A percentile compares a stretch with the other conserved stretches of the same genome.
Evolutionary conservation across 2,797 vertebrate genomes (phyloP).

Genomic region (Lagorchestes hirsutus): DNA sequence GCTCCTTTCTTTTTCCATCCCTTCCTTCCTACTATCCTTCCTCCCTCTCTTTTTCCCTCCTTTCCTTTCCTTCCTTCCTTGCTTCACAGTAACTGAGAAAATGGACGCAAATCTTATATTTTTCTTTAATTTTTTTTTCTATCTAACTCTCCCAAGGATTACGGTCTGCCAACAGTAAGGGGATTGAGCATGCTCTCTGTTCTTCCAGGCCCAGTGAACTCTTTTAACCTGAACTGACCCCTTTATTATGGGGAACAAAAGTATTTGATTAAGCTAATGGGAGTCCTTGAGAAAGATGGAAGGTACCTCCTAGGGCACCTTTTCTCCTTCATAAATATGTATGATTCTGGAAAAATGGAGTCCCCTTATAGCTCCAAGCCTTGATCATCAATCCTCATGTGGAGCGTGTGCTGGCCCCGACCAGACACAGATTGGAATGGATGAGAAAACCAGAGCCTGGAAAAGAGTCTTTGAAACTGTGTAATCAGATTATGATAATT

Average conservation of each 20-base stretch:
- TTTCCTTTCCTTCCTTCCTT: neutral
- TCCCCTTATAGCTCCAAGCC: constrained; percentile 40
- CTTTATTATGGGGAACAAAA: neutral
- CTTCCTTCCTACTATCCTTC: no score
- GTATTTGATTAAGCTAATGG: neutral
- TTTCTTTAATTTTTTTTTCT: neutral
- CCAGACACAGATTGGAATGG: constrained; percentile 66
- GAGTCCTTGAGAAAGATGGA: constrained; percentile 28
- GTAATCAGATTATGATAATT: constrained; percentile 85
- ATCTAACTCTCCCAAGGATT: neutral
- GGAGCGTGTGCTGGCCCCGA: neutral
- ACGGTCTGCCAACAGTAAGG: neutral
- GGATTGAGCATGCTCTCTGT: neutral
- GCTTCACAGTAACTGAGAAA: neutral
- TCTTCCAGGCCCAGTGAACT: neutral
- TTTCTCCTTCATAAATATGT: constrained; percentile 54
- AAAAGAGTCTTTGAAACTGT: constrained; percentile 75
- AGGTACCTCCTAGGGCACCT: neutral
- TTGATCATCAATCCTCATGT: constrained; percentile 65
- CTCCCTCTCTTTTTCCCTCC: neutral
- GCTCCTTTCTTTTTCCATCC: neutral
- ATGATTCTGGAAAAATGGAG: constrained; percentile 50
- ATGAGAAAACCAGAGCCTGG: constrained; percentile 61
- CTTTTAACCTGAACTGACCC: neutral
- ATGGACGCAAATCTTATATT: neutral